phyloP scores from a whole-genome alignment of 2,888 invertebrate species.

The Chymomyza caudatula region DNA sequence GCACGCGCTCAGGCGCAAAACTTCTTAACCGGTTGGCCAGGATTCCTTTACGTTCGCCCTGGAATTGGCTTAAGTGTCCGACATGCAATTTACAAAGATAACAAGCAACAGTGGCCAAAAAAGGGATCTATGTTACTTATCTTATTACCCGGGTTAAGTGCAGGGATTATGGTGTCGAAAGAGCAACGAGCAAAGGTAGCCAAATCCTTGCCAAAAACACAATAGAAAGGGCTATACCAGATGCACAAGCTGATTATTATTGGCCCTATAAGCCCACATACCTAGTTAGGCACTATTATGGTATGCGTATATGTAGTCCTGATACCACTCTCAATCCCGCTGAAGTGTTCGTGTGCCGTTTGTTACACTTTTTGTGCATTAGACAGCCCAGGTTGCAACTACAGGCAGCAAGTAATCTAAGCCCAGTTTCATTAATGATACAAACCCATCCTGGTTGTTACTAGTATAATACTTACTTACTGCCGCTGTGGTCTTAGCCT shows the following conservation, averaged over 20 bases:
- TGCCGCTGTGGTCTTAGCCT: conserved; percentile 5
- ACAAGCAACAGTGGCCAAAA: conserved; percentile 55
- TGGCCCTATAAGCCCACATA: conserved; percentile 13
- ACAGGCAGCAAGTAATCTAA: conserved; percentile 35
- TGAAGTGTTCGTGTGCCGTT: conserved; percentile 59
- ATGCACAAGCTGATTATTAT: conserved; percentile 55
- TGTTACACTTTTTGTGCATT: conserved; percentile 61
- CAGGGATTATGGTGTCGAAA: conserved; percentile 68
- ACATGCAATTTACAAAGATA: conserved; percentile 71
- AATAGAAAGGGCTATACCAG: conserved; percentile 27
- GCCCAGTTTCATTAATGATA: conserved; percentile 63
- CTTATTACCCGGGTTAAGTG: conserved; percentile 74
- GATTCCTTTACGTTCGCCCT: conserved; percentile 9
- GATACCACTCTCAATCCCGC: not conserved
- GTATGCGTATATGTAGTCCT: not conserved
- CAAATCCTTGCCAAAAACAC: not conserved
- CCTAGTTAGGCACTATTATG: conserved; percentile 7
- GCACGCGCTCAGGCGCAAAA: conserved; percentile 48
- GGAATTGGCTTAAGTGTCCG: conserved; percentile 73
- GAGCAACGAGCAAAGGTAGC: conserved; percentile 45
- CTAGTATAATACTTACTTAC: conserved; percentile 10
- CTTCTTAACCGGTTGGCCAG: conserved; percentile 41
- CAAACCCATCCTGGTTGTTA: conserved; percentile 58
- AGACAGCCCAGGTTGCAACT: conserved; percentile 43
- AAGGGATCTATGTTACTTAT: conserved; percentile 64